Conservation (phyloP, 2,113 vertebrate species). For the Apteryx owenii region DNA sequence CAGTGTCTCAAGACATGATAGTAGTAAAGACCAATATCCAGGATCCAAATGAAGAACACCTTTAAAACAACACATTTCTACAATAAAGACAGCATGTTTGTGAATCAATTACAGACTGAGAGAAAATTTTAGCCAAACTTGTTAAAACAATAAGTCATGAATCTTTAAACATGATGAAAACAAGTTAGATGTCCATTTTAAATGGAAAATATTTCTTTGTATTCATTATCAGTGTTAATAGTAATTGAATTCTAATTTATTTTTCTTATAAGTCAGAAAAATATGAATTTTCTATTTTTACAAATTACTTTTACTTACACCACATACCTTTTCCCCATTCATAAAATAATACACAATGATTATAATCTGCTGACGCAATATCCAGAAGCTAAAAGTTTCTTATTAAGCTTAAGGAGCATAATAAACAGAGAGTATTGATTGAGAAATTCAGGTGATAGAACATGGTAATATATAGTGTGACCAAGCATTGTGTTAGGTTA, state of each 20-base stretch:
- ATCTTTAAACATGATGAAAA: background rate
- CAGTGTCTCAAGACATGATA: background rate
- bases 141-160: background rate
- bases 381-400: background rate
- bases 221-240: background rate
- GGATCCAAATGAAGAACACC: background rate
- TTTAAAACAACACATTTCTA: background rate
- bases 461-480: background rate
- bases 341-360: background rate
- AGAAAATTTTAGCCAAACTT: background rate
- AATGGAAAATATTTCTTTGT: background rate
- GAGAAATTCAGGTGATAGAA: background rate
- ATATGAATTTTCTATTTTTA: fast-evolving
- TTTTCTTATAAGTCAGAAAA: background rate
- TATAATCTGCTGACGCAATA: background rate
- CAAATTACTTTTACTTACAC: background rate
- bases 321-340: background rate
- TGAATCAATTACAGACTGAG: background rate
- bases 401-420: background rate
- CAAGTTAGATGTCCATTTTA: background rate
- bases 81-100: background rate
- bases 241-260: background rate
- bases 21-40: background rate
- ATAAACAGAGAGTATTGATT: background rate
- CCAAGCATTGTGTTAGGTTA: background rate